A percentile compares a stretch with the other conserved stretches of the same genome.
phyloP scores from a whole-genome alignment of 92 coral and sea anemone species.

The Epizoanthus illoricatus region DNA sequence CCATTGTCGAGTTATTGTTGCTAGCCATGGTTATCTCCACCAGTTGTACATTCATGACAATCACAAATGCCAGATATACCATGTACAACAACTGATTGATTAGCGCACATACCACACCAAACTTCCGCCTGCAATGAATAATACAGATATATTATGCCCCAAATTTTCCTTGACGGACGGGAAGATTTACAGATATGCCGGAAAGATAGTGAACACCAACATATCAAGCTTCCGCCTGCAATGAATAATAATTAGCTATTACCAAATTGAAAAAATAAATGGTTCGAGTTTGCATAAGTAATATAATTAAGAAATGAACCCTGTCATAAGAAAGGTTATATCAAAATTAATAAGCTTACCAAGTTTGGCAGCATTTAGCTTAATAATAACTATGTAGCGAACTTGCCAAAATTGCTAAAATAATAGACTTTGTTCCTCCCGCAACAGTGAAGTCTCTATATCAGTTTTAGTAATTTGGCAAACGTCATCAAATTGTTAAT shows the following conservation, averaged over 20 bases:
- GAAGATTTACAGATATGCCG: neutral
- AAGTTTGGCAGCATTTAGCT: too few species aligned
- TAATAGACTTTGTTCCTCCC: too few species aligned
- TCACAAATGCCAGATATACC: slow-evolving; percentile 61
- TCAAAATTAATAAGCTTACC: too few species aligned
- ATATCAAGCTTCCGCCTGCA: slow-evolving; percentile 82
- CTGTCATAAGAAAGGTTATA: too few species aligned
- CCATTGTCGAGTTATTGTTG: neutral
- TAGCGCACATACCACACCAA: slow-evolving; percentile 86
- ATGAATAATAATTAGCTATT: neutral
- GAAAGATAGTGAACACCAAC: too few species aligned
- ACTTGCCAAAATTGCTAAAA: too few species aligned
- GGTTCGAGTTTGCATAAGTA: too few species aligned
- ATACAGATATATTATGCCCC: neutral
- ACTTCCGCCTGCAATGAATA: slow-evolving; percentile 66
- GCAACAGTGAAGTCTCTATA: too few species aligned
- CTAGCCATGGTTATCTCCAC: slow-evolving; percentile 33
- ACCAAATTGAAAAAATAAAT: neutral
- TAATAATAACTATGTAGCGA: too few species aligned
- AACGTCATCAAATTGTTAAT: too few species aligned
- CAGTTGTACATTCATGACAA: slow-evolving; percentile 62
- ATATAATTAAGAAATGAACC: too few species aligned
- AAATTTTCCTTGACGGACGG: neutral
- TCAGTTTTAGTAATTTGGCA: too few species aligned
- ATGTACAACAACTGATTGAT: slow-evolving; percentile 74